These are phyloP conservation scores for Heliothis peltigera DNA, from an alignment of 2,888 invertebrate species.

Conservation along the genomic window DNA sequence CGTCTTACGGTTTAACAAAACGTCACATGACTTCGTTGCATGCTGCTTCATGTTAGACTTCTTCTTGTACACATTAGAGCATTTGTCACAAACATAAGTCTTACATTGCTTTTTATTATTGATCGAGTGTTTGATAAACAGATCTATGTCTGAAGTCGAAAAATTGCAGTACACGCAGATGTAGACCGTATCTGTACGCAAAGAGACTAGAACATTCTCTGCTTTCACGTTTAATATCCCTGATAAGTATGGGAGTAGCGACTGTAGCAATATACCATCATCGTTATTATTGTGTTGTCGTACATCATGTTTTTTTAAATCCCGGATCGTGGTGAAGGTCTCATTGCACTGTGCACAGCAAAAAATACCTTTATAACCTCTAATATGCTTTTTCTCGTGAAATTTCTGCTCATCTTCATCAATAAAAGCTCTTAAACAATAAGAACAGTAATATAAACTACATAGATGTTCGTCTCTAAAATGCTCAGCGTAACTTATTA, in stretches of 20 bases:
- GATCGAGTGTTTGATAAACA: constrained; percentile 71
- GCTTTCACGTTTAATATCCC: constrained; percentile 73
- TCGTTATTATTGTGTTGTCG: constrained; percentile 59
- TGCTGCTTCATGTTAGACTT: constrained; percentile 65
- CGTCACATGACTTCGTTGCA: constrained; percentile 28
- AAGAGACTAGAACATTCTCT: constrained; percentile 61
- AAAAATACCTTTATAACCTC: constrained; percentile 37
- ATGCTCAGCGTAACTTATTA: constrained; percentile 72
- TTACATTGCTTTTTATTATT: constrained; percentile 59
- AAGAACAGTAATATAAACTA: constrained; percentile 67
- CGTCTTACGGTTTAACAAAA: not conserved
- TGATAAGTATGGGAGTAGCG: constrained; percentile 69
- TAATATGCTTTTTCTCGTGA: constrained; percentile 73
- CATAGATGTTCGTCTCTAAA: constrained; percentile 72
- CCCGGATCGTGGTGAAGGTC: constrained; percentile 55
- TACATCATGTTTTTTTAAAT: constrained; percentile 66
- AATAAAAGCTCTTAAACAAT: constrained; percentile 72
- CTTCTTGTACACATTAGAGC: constrained; percentile 65
- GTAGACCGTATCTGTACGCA: constrained; percentile 51
- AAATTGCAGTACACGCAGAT: constrained; percentile 68
- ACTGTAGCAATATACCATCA: constrained; percentile 70
- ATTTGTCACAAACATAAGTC: constrained; percentile 67
- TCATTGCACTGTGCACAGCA: constrained; percentile 75
- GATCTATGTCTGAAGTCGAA: constrained; percentile 36
- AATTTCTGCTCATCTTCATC: constrained; percentile 44